These are phyloP conservation scores for Saccopteryx leptura DNA, from an alignment of 2,113 vertebrate species.

Conservation along the genomic window DNA sequence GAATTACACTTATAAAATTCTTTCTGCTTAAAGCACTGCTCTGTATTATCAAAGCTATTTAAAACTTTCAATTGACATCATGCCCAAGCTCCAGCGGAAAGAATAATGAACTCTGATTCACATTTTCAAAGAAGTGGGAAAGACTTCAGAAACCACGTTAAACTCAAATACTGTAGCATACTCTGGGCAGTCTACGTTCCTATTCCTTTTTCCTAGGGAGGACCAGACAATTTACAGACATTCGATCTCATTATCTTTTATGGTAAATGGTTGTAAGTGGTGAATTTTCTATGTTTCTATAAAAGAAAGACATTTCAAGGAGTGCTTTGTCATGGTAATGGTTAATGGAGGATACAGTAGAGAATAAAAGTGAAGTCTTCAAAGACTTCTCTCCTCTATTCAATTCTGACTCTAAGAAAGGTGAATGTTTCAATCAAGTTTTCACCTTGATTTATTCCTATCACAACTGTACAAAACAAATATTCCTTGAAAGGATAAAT, in stretches of 20 bases:
- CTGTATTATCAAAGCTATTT: not conserved
- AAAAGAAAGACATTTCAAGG: constrained; percentile 2
- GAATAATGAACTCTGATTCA: not conserved
- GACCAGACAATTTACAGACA: not conserved
- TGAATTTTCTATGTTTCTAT: not conserved
- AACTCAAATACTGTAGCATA: not conserved
- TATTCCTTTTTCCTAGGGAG: not conserved
- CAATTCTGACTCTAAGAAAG: not conserved
- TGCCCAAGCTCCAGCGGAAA: not conserved
- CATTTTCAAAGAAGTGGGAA: not conserved
- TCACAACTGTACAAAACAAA: not conserved
- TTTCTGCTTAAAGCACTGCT: constrained; percentile 4
- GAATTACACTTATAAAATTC: constrained; percentile 17
- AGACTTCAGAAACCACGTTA: not conserved
- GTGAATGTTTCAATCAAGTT: not conserved
- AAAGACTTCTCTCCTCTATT: not conserved
- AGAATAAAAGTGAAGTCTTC: constrained; percentile 29
- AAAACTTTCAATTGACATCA: constrained; percentile 15
- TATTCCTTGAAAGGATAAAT: not conserved
- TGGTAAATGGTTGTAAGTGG: not conserved
- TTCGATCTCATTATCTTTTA: not conserved
- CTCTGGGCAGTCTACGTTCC: not conserved
- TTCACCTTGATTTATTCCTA: not conserved
- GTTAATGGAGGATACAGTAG: not conserved
- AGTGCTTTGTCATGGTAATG: not conserved